Evolutionary conservation across 2,888 invertebrate genomes (phyloP).

Genomic region (Dysmachus trigonus): DNA sequence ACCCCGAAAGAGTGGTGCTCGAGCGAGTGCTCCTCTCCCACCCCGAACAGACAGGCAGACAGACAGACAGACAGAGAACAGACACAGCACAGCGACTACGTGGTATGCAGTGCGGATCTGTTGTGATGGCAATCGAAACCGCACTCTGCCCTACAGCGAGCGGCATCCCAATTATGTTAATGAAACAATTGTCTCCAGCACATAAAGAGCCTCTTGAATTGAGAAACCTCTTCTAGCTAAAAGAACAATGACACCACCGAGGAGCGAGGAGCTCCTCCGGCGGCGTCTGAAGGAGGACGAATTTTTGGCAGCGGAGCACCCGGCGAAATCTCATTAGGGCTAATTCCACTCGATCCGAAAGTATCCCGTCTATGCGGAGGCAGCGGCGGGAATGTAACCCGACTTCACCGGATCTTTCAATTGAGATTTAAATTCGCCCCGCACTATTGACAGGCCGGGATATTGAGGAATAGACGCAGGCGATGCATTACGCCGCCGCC

Average conservation of each 20-base stretch:
- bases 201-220: conserved; percentile 53
- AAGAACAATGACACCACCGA: conserved; percentile 40
- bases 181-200: conserved; percentile 54
- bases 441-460: conserved; percentile 32
- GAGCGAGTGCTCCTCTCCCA: neutral
- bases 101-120: conserved; percentile 22
- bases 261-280: neutral
- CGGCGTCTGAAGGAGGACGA: neutral
- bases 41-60: neutral
- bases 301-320: conserved; percentile 21
- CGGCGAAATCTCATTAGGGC: conserved; percentile 46
- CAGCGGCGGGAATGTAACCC: neutral
- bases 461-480: conserved; percentile 20
- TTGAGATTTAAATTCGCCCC: conserved; percentile 48
- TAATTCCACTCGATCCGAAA: conserved; percentile 49
- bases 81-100: neutral
- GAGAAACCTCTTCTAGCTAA: conserved; percentile 47
- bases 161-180: conserved; percentile 54
- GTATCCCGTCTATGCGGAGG: conserved; percentile 7
- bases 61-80: no score
- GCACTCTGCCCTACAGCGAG: conserved; percentile 11
- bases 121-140: conserved; percentile 9
- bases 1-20: conserved; percentile 36
- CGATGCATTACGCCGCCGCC: neutral
- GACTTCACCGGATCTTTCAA: conserved; percentile 49